Percentiles rank a stretch among this genome's conserved stretches.
Conservation (phyloP, 2,888 invertebrate species). For the Pharmacophagus antenor region DNA sequence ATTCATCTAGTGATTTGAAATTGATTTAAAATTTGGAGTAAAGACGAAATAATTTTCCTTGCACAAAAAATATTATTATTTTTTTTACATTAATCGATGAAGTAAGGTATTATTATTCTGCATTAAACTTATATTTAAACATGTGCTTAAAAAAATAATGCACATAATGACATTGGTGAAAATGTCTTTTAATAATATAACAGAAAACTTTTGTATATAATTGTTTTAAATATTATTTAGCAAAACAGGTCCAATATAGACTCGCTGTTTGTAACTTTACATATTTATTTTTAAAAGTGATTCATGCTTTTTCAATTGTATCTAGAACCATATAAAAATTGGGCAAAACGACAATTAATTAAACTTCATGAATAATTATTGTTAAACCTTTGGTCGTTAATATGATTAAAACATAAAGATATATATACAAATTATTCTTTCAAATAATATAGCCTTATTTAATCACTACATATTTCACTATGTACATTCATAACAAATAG, state of each 20-base stretch:
- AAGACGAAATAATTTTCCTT: neutral
- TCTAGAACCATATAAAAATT: neutral
- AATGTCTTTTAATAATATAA: neutral
- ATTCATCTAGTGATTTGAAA: constrained; percentile 43
- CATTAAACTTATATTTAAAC: neutral
- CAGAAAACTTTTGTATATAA: neutral
- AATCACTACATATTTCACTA: neutral
- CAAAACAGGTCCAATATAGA: neutral
- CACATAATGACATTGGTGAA: no score
- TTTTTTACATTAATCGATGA: constrained; percentile 1
- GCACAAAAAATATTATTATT: neutral
- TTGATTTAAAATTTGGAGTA: constrained; percentile 1
- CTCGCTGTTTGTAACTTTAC: neutral
- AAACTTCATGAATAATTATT: constrained; percentile 9
- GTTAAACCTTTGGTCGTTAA: constrained; percentile 27
- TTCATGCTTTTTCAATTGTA: neutral
- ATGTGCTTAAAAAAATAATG: neutral
- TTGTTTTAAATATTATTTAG: neutral
- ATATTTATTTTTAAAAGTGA: neutral
- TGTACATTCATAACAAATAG: neutral
- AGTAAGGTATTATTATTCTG: neutral
- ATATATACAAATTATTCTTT: neutral
- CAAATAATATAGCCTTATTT: neutral
- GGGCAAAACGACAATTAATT: constrained; percentile 10
- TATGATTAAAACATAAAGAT: neutral